A percentile compares a stretch with the other conserved stretches of the same genome.
These are phyloP conservation scores for Pangasius mekongensis DNA, from an alignment of 2,797 vertebrate genomes.

Conservation along the genomic window DNA sequence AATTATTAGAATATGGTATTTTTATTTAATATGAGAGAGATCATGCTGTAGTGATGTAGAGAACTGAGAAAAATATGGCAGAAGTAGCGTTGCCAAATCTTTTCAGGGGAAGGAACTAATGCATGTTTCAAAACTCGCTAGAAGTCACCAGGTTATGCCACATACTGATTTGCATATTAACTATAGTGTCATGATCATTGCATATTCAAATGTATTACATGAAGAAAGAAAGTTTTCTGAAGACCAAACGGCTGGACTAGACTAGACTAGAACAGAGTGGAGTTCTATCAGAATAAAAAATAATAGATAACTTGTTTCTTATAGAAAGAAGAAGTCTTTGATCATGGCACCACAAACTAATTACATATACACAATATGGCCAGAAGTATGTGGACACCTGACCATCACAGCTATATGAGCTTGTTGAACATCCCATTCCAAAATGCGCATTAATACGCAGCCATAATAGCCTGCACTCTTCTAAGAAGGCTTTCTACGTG, in stretches of 20 bases:
- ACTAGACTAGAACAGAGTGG: neutral
- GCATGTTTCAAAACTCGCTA: neutral
- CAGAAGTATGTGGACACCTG: neutral
- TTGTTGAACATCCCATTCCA: neutral
- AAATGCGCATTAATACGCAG: neutral
- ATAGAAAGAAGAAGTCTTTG: neutral
- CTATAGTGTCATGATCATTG: neutral
- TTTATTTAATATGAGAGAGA: neutral
- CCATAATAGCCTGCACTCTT: neutral
- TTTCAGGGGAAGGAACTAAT: neutral
- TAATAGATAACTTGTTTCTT: neutral
- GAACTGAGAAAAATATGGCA: neutral
- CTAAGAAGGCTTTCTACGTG: neutral
- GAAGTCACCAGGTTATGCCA: neutral
- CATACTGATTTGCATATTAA: neutral
- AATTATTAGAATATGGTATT: neutral
- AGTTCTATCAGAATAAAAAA: neutral
- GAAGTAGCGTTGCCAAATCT: neutral
- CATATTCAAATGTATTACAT: neutral
- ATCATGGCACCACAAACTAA: neutral
- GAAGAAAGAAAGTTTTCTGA: neutral
- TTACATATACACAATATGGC: neutral
- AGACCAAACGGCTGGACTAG: neutral
- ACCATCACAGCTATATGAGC: neutral
- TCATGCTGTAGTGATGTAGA: neutral